A percentile compares a stretch with the other conserved stretches of the same genome.
These are phyloP conservation scores for Parotia lawesii DNA, from an alignment of 2,113 vertebrate species.

Conservation along the genomic window DNA sequence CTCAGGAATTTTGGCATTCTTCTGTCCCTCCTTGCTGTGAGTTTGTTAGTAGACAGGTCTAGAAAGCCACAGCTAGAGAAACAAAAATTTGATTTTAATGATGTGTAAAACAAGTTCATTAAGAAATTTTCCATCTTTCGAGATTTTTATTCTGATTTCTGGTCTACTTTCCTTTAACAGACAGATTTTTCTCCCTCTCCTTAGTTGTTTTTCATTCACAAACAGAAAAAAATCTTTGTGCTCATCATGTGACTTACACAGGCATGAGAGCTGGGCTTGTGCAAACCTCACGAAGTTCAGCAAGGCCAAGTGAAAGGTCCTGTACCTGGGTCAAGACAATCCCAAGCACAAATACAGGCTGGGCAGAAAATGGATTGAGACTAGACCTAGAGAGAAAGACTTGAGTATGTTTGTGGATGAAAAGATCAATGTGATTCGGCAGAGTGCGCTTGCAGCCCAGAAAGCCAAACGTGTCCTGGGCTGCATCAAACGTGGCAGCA, in stretches of 20 bases:
- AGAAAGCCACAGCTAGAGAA: background rate
- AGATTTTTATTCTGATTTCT: background rate
- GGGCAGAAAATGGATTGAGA: background rate
- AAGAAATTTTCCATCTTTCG: background rate
- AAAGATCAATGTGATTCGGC: rapidly evolving
- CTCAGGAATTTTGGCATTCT: background rate
- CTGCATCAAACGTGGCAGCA: background rate
- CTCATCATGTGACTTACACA: background rate
- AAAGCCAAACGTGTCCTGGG: background rate
- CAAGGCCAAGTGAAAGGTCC: background rate
- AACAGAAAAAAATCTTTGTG: background rate
- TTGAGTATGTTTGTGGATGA: background rate
- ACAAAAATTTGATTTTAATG: background rate
- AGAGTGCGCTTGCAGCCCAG: rapidly evolving
- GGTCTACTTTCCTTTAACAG: background rate
- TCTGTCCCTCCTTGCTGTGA: background rate
- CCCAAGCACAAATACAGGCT: background rate
- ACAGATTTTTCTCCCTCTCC: background rate
- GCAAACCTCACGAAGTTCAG: background rate
- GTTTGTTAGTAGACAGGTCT: background rate
- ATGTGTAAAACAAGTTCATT: background rate
- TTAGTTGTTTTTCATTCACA: background rate
- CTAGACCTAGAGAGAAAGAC: background rate
- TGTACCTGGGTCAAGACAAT: background rate
- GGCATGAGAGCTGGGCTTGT: background rate